phyloP scores from a whole-genome alignment of 2,888 invertebrate species.

The Matsumyia berberina region DNA sequence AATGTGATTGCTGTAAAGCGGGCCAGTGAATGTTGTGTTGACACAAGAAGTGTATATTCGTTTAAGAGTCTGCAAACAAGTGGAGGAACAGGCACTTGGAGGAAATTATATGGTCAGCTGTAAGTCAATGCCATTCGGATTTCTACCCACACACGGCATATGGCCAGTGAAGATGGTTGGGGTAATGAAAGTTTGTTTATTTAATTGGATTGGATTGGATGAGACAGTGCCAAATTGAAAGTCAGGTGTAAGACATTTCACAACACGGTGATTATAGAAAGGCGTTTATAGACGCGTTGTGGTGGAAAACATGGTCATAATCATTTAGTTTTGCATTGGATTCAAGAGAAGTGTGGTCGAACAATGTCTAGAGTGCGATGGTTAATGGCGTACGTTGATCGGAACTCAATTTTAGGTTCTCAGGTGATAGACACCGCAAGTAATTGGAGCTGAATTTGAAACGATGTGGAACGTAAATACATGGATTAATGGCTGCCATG shows the following conservation, averaged over 20 bases:
- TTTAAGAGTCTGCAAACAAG: constrained; percentile 42
- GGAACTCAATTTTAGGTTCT: too few species aligned
- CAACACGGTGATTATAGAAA: background rate
- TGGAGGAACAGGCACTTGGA: constrained; percentile 28
- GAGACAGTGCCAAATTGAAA: background rate
- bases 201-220: constrained; percentile 22
- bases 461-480: too few species aligned
- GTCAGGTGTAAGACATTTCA: constrained; percentile 9
- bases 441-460: too few species aligned
- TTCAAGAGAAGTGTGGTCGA: too few species aligned
- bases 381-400: too few species aligned
- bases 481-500: too few species aligned
- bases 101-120: constrained; percentile 42
- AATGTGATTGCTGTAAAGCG: constrained; percentile 18
- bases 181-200: constrained; percentile 23
- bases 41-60: constrained; percentile 48
- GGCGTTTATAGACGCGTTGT: too few species aligned
- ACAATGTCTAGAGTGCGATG: too few species aligned
- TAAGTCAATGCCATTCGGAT: background rate
- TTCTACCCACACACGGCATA: constrained; percentile 10
- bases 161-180: constrained; percentile 4
- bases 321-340: too few species aligned
- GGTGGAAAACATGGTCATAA: too few species aligned
- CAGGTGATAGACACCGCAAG: too few species aligned
- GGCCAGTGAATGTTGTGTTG: constrained; percentile 38